A percentile compares a stretch with the other conserved stretches of the same genome.
These are phyloP conservation scores for Aptenodytes forsteri DNA, from an alignment of 2,113 vertebrate species.

Conservation along the genomic window DNA sequence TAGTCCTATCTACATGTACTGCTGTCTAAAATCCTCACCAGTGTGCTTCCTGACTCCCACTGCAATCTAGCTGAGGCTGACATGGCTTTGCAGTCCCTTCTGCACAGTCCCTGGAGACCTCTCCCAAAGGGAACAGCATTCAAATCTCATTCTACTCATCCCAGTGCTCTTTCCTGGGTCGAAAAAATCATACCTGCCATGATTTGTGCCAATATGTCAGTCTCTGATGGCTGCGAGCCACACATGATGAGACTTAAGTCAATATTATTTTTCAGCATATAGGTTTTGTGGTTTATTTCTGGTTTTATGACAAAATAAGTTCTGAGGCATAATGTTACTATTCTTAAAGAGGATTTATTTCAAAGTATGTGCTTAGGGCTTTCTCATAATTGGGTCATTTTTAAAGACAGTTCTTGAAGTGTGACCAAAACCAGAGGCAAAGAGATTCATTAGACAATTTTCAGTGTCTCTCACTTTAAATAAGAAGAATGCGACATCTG, in stretches of 20 bases:
- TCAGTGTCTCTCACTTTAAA: not conserved
- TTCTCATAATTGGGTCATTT: not conserved
- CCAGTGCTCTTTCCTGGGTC: not conserved
- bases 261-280: not conserved
- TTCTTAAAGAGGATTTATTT: not conserved
- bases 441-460: not conserved
- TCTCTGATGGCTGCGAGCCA: not conserved
- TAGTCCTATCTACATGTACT: not conserved
- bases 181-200: not conserved
- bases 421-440: not conserved
- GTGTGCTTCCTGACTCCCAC: not conserved
- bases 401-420: not conserved
- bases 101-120: not conserved
- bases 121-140: not conserved
- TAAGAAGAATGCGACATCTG: not conserved
- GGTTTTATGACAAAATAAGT: not conserved
- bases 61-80: not conserved
- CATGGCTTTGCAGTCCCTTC: not conserved
- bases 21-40: not conserved
- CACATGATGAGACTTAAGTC: not conserved
- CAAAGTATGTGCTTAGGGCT: not conserved
- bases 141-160: not conserved
- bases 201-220: not conserved
- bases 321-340: not conserved
- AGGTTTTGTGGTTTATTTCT: not conserved